Conservation (phyloP, 2,888 invertebrate genomes). For the Lydus trimaculatus region DNA sequence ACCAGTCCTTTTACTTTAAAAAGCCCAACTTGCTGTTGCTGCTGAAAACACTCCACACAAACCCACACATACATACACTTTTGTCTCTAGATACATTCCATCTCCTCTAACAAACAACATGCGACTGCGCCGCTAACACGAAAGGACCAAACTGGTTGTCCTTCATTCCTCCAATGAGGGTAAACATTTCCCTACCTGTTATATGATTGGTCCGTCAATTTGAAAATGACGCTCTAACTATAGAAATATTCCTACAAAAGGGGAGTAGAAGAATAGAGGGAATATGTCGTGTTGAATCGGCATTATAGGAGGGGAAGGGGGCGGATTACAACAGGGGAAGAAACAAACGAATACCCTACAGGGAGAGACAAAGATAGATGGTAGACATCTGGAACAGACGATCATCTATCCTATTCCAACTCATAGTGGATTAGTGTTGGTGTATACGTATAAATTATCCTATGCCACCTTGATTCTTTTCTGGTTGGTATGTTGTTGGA, state of each 20-base stretch:
- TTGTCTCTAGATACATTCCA: constrained; percentile 1
- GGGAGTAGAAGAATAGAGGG: constrained; percentile 21
- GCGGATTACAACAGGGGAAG: constrained; percentile 23
- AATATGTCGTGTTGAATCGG: no score
- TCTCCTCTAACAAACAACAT: constrained; percentile 10
- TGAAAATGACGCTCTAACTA: constrained; percentile 46
- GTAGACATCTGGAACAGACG: not conserved
- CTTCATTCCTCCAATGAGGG: constrained; percentile 54
- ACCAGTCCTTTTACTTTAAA: not conserved
- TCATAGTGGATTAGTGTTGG: no score
- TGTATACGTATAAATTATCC: not conserved
- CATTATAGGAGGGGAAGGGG: constrained; percentile 20
- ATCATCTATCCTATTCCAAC: not conserved
- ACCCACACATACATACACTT: constrained; percentile 1
- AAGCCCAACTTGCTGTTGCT: not conserved
- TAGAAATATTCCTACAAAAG: constrained; percentile 5
- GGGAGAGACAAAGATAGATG: not conserved
- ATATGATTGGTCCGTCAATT: constrained; percentile 50
- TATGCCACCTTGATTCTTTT: constrained; percentile 33
- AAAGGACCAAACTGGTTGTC: constrained; percentile 51
- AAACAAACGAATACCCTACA: constrained; percentile 3
- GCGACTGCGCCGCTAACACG: constrained; percentile 44
- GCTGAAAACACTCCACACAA: constrained; percentile 8
- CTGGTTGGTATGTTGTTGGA: constrained; percentile 14
- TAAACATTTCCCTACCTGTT: constrained; percentile 48